Base-by-base conservation (phyloP, 2,797 vertebrate genomes). In the Phoebastria nigripes region DNA sequence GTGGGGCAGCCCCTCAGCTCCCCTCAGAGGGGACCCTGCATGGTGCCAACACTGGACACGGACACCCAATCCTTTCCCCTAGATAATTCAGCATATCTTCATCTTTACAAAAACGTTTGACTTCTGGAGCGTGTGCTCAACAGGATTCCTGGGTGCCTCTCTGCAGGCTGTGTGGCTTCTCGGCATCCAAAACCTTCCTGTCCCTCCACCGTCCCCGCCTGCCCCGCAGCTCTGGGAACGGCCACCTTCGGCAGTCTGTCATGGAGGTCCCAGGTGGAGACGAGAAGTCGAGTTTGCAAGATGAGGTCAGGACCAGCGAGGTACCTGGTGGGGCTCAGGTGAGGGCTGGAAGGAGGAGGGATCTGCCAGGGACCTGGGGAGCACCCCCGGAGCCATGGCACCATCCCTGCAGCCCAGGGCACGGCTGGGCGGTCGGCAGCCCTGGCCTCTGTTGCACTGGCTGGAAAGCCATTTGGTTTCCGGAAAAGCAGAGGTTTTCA, bases 361-460 rank as follows among this genome's bases (percentile, higher is more conserved):
- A 39, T 35, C 20, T 39, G 22, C 33, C 17, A 4, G 1, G n/a
- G 18, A 55, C 13, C 15, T 54, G 14, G 11, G 33, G 15, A 77
- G 24, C 6, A 25, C 3, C 5, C 33, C 61, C 0, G 9, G 20
- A 66, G 55, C 47, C 1, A 1, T 4, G 33, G 54, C 20, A 51
- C 25, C 35, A 20, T 24, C 51, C 24, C 47, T 16, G 28, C 51
- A 24, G 33, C 15, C 14, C 4, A 0, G 49, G 52, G 16, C 17
- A n/a, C 0, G 13, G 80, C 52, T n/a, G 19, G 0, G 2, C 1
- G 0, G n/a, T 21, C 3, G 2, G 39, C 33, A 73, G 26, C 12
- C 29, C 54, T 4, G 4, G 37, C 6, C n/a, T 37, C 29, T 4
- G 1, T 18, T 4, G 5, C 0, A 0, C 12, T 20, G 1, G 2